Evolutionary conservation across 2,113 vertebrate species (phyloP), one percentile per base, ranked within the genome.

Genomic region (Salvelinus fontinalis): DNA sequence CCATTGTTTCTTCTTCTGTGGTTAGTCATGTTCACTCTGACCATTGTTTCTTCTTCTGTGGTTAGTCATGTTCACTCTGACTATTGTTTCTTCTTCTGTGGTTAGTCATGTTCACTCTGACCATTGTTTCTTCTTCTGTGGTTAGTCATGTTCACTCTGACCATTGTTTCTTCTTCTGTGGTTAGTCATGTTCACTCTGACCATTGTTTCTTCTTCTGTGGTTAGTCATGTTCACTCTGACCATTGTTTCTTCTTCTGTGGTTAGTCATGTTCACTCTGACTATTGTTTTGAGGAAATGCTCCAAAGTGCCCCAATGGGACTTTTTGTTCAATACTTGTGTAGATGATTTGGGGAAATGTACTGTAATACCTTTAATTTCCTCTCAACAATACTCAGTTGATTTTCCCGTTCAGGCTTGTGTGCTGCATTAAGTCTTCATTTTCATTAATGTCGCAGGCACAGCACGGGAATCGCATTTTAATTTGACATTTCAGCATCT

Each of bases 401-500:
- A 90, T 92, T 87, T 87, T 85, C 85, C 87, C 77, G 82, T 85
- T 80, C 82, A 59, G 87, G 86, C 83, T 88, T 84, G 88, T 87
- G 90, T 90, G 91, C 86, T 85, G 90, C 88, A 89, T 90, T 88
- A 90, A 75, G 82, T 87, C 89, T 91, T 90, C 86, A 81, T 91
- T 92, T 93, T 93, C 92, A 92, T 93, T 93, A 94, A 93, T 90
- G 90, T 94, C 85, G 78, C 80, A 87, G 85, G 85, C 85, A 76
- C 83, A 86, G 90, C 87, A 80, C 51, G 18, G 87, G 88, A 92
- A 92, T 92, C 91, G 93, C 87, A 92, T 93, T 94, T 93, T 93
- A 92, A 93, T 93, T 93, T 93, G 91, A 93, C 92, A 92, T 93
- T 92, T 93, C 89, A 81, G 86, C 92, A 92, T 93, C 93, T 93